Evolutionary conservation across 2,113 vertebrate species (phyloP).

Genomic region (Trematomus loennbergii): DNA sequence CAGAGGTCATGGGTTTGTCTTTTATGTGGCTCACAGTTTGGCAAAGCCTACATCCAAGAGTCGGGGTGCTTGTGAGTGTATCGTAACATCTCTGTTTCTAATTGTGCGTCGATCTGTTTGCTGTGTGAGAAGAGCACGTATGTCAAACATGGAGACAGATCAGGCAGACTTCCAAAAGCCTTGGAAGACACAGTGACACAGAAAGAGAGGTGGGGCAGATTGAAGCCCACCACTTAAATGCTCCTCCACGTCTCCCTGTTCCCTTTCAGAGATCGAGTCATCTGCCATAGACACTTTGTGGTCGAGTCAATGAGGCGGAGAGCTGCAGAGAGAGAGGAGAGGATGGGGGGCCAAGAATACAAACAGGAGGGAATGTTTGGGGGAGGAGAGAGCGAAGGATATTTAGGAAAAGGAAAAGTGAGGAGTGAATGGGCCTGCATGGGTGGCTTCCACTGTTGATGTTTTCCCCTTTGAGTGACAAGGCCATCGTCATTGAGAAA

Average conservation of each 20-base stretch:
- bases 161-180: conserved; percentile 57
- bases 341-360: conserved; percentile 55
- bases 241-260: conserved; percentile 40
- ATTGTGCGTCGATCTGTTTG: conserved; percentile 65
- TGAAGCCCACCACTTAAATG: conserved; percentile 61
- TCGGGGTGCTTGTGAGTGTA: conserved; percentile 6
- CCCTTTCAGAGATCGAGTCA: conserved; percentile 56
- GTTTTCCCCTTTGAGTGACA: conserved; percentile 76
- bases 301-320: conserved; percentile 71
- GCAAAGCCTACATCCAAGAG: conserved; percentile 20
- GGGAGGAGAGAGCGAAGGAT: conserved; percentile 43
- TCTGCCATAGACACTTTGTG: conserved; percentile 73
- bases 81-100: conserved; percentile 70
- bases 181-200: conserved; percentile 27
- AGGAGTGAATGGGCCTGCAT: conserved; percentile 68
- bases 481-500: conserved; percentile 58
- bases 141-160: conserved; percentile 63
- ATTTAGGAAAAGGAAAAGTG: conserved; percentile 63
- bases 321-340: conserved; percentile 55
- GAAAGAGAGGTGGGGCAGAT: conserved; percentile 31
- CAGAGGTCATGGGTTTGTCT: conserved; percentile 59
- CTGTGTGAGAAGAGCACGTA: conserved; percentile 58
- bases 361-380: conserved; percentile 62
- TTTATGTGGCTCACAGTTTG: conserved; percentile 74
- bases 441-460: conserved; percentile 75